phyloP scores from a whole-genome alignment of 2,888 invertebrate genomes.

The Hemistola chrysoprasaria region DNA sequence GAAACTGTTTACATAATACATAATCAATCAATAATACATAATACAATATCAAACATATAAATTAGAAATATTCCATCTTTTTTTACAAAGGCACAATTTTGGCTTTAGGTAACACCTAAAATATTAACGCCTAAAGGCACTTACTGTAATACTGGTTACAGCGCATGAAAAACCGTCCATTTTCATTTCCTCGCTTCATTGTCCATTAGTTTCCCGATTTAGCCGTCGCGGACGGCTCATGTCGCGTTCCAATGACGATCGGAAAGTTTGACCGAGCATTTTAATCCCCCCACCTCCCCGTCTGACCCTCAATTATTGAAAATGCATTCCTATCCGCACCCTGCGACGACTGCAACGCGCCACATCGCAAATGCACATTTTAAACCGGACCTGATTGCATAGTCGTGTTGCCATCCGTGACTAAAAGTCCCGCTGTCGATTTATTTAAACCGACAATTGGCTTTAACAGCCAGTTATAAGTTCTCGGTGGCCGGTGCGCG shows the following conservation, averaged over 20 bases:
- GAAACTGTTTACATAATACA: too few species aligned
- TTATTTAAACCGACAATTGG: constrained; percentile 59
- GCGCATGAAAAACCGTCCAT: constrained; percentile 6
- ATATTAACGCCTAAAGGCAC: neutral
- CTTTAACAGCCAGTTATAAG: constrained; percentile 49
- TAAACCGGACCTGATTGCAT: constrained; percentile 80
- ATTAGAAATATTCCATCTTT: too few species aligned
- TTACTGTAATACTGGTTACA: neutral
- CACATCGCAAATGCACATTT: constrained; percentile 81
- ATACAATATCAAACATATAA: too few species aligned
- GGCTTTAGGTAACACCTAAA: too few species aligned
- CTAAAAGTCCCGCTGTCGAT: constrained; percentile 73
- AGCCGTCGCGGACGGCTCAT: constrained; percentile 22
- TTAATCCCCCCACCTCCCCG: constrained; percentile 74
- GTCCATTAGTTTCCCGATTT: constrained; percentile 42
- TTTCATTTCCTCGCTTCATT: constrained; percentile 19
- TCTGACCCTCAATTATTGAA: constrained; percentile 82
- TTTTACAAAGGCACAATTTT: too few species aligned
- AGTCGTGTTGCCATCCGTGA: constrained; percentile 69
- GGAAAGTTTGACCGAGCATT: constrained; percentile 72
- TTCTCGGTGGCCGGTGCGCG: constrained; percentile 23
- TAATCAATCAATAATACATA: too few species aligned
- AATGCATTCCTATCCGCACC: constrained; percentile 78
- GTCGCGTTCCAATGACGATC: constrained; percentile 51
- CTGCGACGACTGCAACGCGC: constrained; percentile 55